Evolutionary conservation across 2,797 vertebrate genomes (phyloP), one percentile per base, ranked within the genome.

Genomic region (Phoebastria nigripes): DNA sequence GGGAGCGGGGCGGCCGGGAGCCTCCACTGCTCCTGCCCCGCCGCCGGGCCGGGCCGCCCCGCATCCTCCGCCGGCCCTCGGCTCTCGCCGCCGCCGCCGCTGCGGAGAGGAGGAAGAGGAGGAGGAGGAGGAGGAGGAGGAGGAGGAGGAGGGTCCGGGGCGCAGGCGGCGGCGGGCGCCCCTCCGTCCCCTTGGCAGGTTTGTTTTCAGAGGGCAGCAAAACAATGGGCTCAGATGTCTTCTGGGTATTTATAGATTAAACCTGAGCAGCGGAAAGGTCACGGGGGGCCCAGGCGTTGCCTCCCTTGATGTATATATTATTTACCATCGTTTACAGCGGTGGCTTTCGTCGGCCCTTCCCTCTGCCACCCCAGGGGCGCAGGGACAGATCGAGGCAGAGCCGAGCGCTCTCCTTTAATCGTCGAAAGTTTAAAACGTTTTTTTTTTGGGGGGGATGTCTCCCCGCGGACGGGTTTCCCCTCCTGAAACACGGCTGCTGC

Each of bases 231-330:
- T 94, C 94, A 49, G 52, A 17, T 95, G 79, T 93, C 95, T 83
- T 54, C 22, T 80, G 92, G 65, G 82, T 95, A 91, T 94, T 95
- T 95, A 94, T 95, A 95, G 94, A 93, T 88, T 82, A 94, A 94
- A 96, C 90, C 76, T 82, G 84, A 94, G 79, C 82, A 26, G 82
- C 39, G 16, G 52, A 78, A 93, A 96, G 93, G 93, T 95, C 90
- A 74, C 65, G 37, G 66, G 25, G 65, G 9, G 47, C 51, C 41
- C 80, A 49, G 35, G 61, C 72, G 25, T 49, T 61, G 66, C 77
- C 19, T 78, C 54, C 47, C 92, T 69, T 28, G 72, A 88, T 92
- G 88, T 74, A 67, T 78, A 12, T 28, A 74, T 86, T 90, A 61
- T 93, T 91, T 78, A 61, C 80, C 59, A 37, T 76, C n/a, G 1